A percentile compares a stretch with the other conserved stretches of the same genome.
Conservation (phyloP, 2,888 invertebrate genomes). For the Ormia ochracea region DNA sequence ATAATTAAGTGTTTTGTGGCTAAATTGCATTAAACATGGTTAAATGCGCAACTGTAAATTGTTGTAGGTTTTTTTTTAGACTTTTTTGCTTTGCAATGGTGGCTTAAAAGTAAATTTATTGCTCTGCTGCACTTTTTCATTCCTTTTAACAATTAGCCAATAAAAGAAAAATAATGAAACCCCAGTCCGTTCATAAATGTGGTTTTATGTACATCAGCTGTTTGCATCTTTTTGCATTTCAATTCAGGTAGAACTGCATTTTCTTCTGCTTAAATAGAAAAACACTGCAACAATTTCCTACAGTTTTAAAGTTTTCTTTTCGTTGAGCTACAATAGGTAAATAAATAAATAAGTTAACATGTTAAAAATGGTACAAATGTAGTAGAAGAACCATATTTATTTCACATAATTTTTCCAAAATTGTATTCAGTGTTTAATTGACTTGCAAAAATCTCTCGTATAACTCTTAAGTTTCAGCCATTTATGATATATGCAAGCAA, state of each 20-base stretch:
- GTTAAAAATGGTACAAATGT: background rate
- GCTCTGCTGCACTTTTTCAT: conserved; percentile 53
- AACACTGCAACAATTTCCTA: conserved; percentile 26
- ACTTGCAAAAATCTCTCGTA: no score
- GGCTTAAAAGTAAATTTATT: conserved; percentile 56
- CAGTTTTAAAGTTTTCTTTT: background rate
- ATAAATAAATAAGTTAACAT: background rate
- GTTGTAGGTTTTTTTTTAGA: conserved; percentile 39
- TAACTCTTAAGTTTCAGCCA: no score
- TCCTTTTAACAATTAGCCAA: conserved; percentile 36
- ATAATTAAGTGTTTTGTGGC: conserved; percentile 75
- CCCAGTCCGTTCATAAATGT: conserved; percentile 18
- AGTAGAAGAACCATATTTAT: no score
- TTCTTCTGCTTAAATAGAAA: conserved; percentile 5
- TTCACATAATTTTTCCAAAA: no score
- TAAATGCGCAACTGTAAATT: conserved; percentile 71
- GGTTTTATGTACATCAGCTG: conserved; percentile 31
- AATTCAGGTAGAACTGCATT: conserved; percentile 47
- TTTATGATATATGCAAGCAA: no score
- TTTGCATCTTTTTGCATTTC: conserved; percentile 60
- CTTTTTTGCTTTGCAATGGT: conserved; percentile 1
- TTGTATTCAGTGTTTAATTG: no score
- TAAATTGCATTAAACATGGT: conserved; percentile 76
- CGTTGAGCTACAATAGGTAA: conserved; percentile 9
- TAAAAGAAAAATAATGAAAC: conserved; percentile 41